A percentile compares a stretch with the other conserved stretches of the same genome.
Evolutionary conservation across 1,140 invertebrate genomes (phyloP).

Genomic region (Acromyrmex heyeri): DNA sequence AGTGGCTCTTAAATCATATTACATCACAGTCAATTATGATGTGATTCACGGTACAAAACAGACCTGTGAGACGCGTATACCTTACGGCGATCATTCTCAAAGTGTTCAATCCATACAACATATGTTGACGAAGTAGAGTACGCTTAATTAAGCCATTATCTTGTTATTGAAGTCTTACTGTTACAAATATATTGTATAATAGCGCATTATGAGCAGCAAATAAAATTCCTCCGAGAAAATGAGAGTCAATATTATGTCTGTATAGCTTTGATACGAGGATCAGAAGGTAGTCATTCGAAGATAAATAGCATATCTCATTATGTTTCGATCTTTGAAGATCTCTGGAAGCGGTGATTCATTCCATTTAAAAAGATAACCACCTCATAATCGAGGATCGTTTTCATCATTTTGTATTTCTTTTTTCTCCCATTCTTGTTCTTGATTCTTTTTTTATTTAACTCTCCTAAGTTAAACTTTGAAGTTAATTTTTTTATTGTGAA

Average conservation of each 20-base stretch:
- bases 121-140: slow-evolving; percentile 9
- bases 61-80: slow-evolving; percentile 30
- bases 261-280: slow-evolving; percentile 3
- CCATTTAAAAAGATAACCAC: slow-evolving; percentile 73
- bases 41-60: slow-evolving; percentile 18
- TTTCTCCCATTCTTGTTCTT: not conserved
- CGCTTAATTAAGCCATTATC: slow-evolving; percentile 46
- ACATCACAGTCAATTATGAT: slow-evolving; percentile 51
- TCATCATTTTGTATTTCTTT: slow-evolving; percentile 27
- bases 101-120: slow-evolving; percentile 17
- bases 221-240: not conserved
- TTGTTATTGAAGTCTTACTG: slow-evolving; percentile 8
- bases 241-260: slow-evolving; percentile 48
- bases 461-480: too few relatives aligned
- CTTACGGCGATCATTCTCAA: slow-evolving; percentile 11
- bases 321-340: slow-evolving; percentile 67
- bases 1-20: slow-evolving; percentile 38
- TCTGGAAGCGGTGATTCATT: slow-evolving; percentile 59
- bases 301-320: slow-evolving; percentile 49
- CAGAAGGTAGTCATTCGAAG: slow-evolving; percentile 1
- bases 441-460: not conserved
- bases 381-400: slow-evolving; percentile 61
- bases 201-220: slow-evolving; percentile 6
- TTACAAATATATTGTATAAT: not conserved
- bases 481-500: too few relatives aligned